Conservation (phyloP, 2,797 vertebrate genomes). For the Rhinatrema bivittatum region DNA sequence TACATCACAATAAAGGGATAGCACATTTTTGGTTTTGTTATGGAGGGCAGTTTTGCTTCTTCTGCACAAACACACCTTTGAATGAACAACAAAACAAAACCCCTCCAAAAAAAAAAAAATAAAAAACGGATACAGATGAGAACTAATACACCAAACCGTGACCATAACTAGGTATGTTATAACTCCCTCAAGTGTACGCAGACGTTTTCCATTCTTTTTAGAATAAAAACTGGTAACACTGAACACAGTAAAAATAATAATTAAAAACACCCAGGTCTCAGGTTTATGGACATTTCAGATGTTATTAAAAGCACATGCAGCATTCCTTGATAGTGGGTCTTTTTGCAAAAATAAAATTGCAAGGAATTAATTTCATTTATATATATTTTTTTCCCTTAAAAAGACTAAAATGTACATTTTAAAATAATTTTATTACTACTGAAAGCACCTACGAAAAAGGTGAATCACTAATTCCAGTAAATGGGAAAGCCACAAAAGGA, state of each 20-base stretch:
- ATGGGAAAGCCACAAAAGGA: slow-evolving; percentile 98
- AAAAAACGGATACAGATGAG: too few species aligned
- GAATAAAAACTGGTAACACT: slow-evolving; percentile 41
- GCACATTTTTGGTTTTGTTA: too few species aligned
- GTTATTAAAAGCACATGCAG: slow-evolving; percentile 69
- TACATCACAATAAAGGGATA: too few species aligned
- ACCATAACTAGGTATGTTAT: too few species aligned
- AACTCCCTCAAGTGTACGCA: neutral
- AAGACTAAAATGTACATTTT: slow-evolving; percentile 52
- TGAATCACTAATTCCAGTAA: slow-evolving; percentile 57
- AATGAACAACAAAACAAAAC: too few species aligned
- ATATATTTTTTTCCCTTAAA: slow-evolving; percentile 38
- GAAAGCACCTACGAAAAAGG: slow-evolving; percentile 58
- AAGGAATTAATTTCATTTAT: slow-evolving; percentile 55
- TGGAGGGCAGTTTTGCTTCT: too few species aligned
- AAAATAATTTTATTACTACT: slow-evolving; percentile 48
- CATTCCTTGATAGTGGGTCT: slow-evolving; percentile 80
- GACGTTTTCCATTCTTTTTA: neutral
- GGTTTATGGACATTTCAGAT: slow-evolving; percentile 62
- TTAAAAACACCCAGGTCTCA: slow-evolving; percentile 58
- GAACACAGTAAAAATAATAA: slow-evolving; percentile 51
- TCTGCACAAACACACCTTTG: too few species aligned
- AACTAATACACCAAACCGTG: too few species aligned
- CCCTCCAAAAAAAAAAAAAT: too few species aligned
- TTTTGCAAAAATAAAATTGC: slow-evolving; percentile 74